phyloP scores from a whole-genome alignment of 2,113 vertebrate genomes.

The Ammodytes dubius region DNA sequence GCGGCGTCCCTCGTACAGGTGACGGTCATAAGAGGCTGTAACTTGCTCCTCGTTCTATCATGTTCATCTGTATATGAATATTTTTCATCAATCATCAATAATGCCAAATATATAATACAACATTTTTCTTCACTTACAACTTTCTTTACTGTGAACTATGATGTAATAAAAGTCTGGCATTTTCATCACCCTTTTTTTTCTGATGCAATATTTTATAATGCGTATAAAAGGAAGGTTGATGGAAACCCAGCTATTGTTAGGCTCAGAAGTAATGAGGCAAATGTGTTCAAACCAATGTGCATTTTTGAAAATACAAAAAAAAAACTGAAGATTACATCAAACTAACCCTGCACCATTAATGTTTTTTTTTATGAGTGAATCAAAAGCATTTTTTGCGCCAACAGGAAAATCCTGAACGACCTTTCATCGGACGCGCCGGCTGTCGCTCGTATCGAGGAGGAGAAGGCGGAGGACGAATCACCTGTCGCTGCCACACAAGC shows the following conservation, averaged over 20 bases:
- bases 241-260: too few relatives aligned
- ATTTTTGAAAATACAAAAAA: too few relatives aligned
- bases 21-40: background rate
- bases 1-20: conserved; percentile 97
- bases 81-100: background rate
- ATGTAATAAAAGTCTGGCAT: too few relatives aligned
- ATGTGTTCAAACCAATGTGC: too few relatives aligned
- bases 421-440: conserved; percentile 96
- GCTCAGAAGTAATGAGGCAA: too few relatives aligned
- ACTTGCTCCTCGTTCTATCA: too few relatives aligned
- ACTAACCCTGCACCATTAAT: too few relatives aligned
- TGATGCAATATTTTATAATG: background rate
- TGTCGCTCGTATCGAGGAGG: conserved; percentile 97
- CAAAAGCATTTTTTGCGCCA: background rate
- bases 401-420: conserved; percentile 98
- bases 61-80: background rate
- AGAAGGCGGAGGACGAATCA: conserved; percentile 95
- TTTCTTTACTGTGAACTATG: background rate
- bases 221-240: too few relatives aligned
- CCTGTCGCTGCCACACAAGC: conserved; percentile 82
- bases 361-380: conserved; percentile 1
- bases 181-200: too few relatives aligned
- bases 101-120: background rate
- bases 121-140: background rate
- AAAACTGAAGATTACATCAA: background rate